Conservation (phyloP, 2,797 vertebrate species). For the Zalophus californianus region DNA sequence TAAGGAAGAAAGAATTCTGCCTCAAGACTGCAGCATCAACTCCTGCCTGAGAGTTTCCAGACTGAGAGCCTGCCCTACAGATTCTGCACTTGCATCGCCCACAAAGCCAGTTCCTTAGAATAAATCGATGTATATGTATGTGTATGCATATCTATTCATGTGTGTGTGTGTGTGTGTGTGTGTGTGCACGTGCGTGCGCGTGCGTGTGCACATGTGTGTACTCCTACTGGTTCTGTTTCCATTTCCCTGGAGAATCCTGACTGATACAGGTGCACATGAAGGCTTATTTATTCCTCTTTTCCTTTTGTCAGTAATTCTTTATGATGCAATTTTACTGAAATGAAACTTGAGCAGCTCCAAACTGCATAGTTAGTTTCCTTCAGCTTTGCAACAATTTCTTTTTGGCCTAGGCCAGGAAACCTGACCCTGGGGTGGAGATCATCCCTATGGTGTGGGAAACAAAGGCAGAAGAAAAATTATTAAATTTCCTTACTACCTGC, state of each 20-base stretch:
- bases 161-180: neutral
- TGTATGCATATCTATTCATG: no score
- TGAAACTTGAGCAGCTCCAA: neutral
- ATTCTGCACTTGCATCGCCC: neutral
- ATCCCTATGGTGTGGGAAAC: no score
- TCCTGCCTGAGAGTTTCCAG: neutral
- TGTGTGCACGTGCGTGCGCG: fast-evolving
- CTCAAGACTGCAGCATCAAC: neutral
- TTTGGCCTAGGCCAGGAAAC: neutral
- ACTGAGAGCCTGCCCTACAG: neutral
- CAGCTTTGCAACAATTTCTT: neutral
- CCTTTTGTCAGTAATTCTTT: conserved; percentile 48
- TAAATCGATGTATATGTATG: neutral
- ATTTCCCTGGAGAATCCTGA: neutral
- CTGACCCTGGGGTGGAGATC: neutral
- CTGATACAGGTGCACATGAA: neutral
- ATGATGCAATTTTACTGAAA: conserved; percentile 18
- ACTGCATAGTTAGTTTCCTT: neutral
- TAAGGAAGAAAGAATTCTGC: neutral
- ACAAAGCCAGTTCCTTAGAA: neutral
- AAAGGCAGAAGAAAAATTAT: no score
- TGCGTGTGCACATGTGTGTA: neutral
- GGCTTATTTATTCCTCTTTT: neutral
- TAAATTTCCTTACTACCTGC: no score
- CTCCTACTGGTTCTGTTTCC: neutral